These are phyloP conservation scores for Gadopsis bispinosus DNA, from an alignment of 2,797 vertebrate genomes.

Conservation along the genomic window DNA sequence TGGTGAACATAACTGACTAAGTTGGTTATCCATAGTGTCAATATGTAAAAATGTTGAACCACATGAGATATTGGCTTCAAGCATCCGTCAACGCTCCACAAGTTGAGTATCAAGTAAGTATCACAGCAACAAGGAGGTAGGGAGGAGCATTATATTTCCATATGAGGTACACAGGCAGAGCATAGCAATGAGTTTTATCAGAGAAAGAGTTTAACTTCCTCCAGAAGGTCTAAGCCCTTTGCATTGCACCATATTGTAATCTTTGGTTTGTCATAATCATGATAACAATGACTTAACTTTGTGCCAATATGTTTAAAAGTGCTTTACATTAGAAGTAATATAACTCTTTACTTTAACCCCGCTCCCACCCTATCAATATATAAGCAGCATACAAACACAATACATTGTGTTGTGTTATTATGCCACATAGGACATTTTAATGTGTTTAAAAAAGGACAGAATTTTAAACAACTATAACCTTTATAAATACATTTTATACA, in stretches of 20 bases:
- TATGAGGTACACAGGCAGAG: slow-evolving; percentile 13
- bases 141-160: slow-evolving; percentile 30
- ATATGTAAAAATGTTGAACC: slow-evolving; percentile 24
- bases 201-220: slow-evolving; percentile 10
- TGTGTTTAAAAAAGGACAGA: no score
- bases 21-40: slow-evolving; percentile 9
- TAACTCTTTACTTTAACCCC: background rate
- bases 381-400: no score
- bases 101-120: slow-evolving; percentile 26
- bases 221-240: background rate
- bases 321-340: background rate
- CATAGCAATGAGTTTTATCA: slow-evolving; percentile 17
- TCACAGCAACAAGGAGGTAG: background rate
- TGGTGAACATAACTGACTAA: background rate
- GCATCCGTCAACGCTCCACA: background rate
- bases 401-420: no score
- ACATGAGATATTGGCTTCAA: slow-evolving; percentile 15
- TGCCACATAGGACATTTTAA: background rate
- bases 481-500: background rate
- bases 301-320: background rate
- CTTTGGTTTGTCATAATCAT: background rate
- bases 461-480: background rate
- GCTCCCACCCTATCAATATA: no score
- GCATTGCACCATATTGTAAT: background rate
- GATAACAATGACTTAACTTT: background rate